Conservation (phyloP, 2,888 invertebrate genomes). For the Torymus texanus region DNA sequence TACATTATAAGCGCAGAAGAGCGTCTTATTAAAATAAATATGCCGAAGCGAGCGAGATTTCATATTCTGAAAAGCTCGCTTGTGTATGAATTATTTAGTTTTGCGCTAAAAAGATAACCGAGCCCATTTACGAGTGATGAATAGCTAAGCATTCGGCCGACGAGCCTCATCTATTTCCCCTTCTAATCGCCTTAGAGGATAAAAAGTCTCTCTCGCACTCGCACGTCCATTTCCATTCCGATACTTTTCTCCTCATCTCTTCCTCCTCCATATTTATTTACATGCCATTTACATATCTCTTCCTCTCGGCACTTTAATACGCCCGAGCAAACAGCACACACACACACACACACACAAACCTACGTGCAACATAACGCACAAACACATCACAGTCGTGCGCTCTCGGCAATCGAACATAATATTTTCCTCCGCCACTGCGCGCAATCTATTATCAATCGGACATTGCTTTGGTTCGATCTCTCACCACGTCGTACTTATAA, state of each 20-base stretch:
- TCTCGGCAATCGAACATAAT: slow-evolving; percentile 27
- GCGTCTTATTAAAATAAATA: no score
- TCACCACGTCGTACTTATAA: slow-evolving; percentile 4
- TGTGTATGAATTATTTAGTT: neutral
- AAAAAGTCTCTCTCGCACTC: neutral
- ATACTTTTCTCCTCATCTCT: neutral
- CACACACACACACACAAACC: no score
- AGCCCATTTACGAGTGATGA: neutral
- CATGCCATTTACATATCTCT: slow-evolving; percentile 52
- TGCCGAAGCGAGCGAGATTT: no score
- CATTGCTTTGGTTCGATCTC: slow-evolving; percentile 38
- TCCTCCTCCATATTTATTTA: slow-evolving; percentile 38
- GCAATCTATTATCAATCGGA: slow-evolving; percentile 52
- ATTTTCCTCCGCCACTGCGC: slow-evolving; percentile 36
- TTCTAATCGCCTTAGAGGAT: slow-evolving; percentile 7
- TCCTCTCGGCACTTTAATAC: slow-evolving; percentile 48
- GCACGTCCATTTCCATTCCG: slow-evolving; percentile 8
- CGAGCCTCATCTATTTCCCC: neutral
- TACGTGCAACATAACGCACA: no score
- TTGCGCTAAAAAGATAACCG: neutral
- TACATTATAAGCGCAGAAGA: no score
- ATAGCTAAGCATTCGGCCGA: neutral
- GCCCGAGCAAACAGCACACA: slow-evolving; percentile 21
- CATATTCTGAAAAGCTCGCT: no score
- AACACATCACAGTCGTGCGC: neutral